Base-by-base conservation (phyloP, 2,113 vertebrate genomes). In the Columba janthina region DNA sequence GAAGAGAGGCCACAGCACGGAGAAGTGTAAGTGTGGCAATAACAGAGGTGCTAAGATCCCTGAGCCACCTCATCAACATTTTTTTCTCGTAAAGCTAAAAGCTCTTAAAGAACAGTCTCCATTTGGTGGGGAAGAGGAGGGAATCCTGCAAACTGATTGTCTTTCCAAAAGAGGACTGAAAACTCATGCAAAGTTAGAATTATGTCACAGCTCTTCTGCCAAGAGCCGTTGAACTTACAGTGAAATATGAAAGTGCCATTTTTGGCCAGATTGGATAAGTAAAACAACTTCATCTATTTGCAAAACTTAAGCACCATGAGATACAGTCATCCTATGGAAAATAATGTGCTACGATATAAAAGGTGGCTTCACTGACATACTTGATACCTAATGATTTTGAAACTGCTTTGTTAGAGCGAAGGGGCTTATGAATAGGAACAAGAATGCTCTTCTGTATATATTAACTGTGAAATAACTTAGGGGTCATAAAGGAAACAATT, bases 231-330 rank as follows among this genome's bases (percentile, higher is more conserved):
- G 83, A 91, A 91, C 46, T 92, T 71, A 53, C 34, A 67, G 32
- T 92, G 83, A 95, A 94, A 96, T 86, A 94, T 61, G 70, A 38
- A 87, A 91, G 62, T 62, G 82, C 74, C 85, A 70, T 88, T 96
- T 95, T 76, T 61, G 70, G 44, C 53, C 73, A 75, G 66, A 75
- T 57, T 88, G 88, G 38, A 91, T 93, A 92, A 91, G 69, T 73
- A 64, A 90, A 92, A 81, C 74, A 92, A 76, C 31, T 60, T 42
- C 66, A 89, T 32, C 67, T 82, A 85, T 93, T 95, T 93, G 57
- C 15, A 76, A 94, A 93, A 81, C 28, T 58, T 42, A 84, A 85
- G 51, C 48, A 82, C 31, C 50, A 65, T 81, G 73, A 87, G 36
- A 84, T 82, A 38, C 15, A 76, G 53, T 62, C 84, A 81, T 50